Evolutionary conservation across 1,140 invertebrate genomes (phyloP).

Genomic region (Cataglyphis hispanica): DNA sequence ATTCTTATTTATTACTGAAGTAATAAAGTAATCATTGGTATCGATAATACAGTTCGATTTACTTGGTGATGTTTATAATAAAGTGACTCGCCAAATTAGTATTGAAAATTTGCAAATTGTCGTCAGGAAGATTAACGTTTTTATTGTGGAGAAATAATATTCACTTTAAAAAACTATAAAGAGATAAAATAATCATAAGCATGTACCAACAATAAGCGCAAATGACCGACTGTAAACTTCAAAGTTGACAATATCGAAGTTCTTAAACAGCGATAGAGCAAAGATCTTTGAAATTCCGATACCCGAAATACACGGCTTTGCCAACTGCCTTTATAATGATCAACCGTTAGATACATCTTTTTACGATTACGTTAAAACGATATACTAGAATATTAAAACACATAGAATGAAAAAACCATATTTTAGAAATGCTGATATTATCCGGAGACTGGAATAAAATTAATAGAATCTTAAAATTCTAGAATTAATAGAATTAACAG

Average conservation of each 20-base stretch:
- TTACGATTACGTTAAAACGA: not conserved
- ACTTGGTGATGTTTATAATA: not conserved
- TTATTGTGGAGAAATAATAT: not conserved
- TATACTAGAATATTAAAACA: too few relatives aligned
- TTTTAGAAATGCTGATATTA: not conserved
- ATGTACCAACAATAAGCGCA: not conserved
- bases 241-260: not conserved
- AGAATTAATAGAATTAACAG: not conserved
- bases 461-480: not conserved
- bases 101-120: not conserved
- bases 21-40: not conserved
- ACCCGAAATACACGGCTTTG: not conserved
- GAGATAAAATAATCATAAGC: slow-evolving; percentile 34
- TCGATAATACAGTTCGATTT: not conserved
- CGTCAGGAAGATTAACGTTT: not conserved
- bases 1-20: not conserved
- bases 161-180: not conserved
- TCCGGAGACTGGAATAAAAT: not conserved
- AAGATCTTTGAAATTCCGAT: slow-evolving; percentile 13
- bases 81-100: not conserved
- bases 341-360: slow-evolving; percentile 41
- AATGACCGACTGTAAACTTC: slow-evolving; percentile 41
- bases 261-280: not conserved
- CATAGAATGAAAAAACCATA: not conserved
- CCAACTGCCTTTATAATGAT: not conserved